Conservation (phyloP, 2,888 invertebrate genomes). For the Lasioglossum malachurum region DNA sequence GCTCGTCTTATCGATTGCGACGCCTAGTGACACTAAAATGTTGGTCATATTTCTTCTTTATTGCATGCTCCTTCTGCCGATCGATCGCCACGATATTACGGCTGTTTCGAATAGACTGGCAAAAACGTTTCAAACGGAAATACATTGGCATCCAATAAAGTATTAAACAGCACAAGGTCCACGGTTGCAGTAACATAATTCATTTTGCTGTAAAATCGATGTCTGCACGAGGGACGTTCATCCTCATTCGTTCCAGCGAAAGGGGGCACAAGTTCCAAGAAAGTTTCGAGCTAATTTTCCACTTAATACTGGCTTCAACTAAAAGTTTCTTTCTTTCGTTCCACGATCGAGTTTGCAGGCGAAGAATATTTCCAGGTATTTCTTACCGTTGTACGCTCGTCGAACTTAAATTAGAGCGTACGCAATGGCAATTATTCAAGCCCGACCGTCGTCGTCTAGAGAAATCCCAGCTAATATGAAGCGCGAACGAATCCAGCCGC, state of each 20-base stretch:
- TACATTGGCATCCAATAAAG: not conserved
- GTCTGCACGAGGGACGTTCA: not conserved
- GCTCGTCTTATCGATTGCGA: not conserved
- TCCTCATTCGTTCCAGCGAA: not conserved
- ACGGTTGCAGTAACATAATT: not conserved
- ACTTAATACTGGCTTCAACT: not conserved
- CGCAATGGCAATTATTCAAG: no score
- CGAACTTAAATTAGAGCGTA: no score
- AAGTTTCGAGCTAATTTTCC: not conserved
- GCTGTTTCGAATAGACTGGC: not conserved
- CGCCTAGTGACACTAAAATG: not conserved
- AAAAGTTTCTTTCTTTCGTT: not conserved
- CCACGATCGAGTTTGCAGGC: not conserved
- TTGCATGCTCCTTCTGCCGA: not conserved
- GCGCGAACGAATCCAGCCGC: not conserved
- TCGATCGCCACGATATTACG: not conserved
- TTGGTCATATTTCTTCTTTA: not conserved
- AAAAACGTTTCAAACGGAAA: not conserved
- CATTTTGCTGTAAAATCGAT: not conserved
- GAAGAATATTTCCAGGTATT: not conserved
- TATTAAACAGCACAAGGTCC: not conserved
- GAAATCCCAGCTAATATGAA: not conserved
- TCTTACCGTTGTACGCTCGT: not conserved
- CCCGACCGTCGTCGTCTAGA: not conserved
- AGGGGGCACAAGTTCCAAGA: not conserved